phyloP scores from a whole-genome alignment of 2,113 vertebrate genomes.

The Panthera tigris region DNA sequence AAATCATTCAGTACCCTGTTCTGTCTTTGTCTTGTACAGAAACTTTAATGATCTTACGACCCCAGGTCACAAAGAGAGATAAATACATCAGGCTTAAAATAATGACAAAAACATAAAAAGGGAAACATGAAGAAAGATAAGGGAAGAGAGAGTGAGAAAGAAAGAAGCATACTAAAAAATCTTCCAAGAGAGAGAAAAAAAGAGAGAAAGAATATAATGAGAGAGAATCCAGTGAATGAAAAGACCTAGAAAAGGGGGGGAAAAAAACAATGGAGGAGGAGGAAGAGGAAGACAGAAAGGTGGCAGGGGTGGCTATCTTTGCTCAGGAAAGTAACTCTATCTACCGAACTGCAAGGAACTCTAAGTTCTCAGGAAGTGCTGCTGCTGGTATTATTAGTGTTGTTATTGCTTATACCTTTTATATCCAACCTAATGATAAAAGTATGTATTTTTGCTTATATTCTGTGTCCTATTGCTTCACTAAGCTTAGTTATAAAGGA shows the following conservation, averaged over 20 bases:
- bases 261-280: background rate
- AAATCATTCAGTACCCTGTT: background rate
- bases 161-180: background rate
- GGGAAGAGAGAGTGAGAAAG: background rate
- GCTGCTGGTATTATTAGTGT: too few relatives aligned
- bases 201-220: background rate
- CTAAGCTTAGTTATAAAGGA: background rate
- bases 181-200: background rate
- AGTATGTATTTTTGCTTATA: background rate
- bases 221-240: background rate
- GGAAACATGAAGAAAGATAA: background rate
- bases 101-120: background rate
- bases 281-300: too few relatives aligned
- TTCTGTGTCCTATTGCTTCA: background rate
- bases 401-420: background rate
- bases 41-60: background rate
- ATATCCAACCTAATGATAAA: background rate
- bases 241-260: background rate
- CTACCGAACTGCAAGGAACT: background rate
- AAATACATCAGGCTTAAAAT: background rate
- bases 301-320: background rate
- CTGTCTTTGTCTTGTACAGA: background rate
- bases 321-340: background rate
- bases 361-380: background rate
- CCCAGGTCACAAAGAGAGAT: background rate